Percentiles rank a stretch among this genome's conserved stretches.
phyloP scores from a whole-genome alignment of 2,888 invertebrate species.

The Eucriotettix oculatus region DNA sequence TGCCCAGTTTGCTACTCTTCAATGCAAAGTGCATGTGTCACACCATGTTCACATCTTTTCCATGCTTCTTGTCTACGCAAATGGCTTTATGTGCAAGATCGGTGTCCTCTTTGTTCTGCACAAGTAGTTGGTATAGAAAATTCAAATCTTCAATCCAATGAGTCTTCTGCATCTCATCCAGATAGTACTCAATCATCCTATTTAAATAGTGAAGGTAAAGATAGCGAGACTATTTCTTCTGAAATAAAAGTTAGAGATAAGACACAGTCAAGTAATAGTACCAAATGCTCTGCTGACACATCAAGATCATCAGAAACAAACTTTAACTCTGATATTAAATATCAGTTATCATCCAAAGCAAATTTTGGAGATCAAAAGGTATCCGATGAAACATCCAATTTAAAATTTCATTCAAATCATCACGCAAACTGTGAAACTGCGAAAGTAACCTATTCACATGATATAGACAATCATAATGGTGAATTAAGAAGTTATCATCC shows the following conservation, averaged over 20 bases:
- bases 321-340: too few relatives aligned
- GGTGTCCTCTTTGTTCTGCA: slow-evolving; percentile 30
- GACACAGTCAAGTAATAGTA: too few relatives aligned
- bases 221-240: background rate
- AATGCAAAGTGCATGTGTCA: slow-evolving; percentile 43
- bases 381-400: too few relatives aligned
- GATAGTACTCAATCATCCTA: background rate
- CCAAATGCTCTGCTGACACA: too few relatives aligned
- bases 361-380: too few relatives aligned
- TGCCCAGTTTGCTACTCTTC: slow-evolving; percentile 35
- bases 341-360: too few relatives aligned
- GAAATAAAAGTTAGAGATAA: background rate
- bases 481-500: too few relatives aligned
- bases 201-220: background rate
- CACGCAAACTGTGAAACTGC: too few relatives aligned
- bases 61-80: slow-evolving; percentile 32
- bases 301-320: too few relatives aligned
- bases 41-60: slow-evolving; percentile 32
- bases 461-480: too few relatives aligned
- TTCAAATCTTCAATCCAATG: background rate
- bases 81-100: slow-evolving; percentile 36
- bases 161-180: background rate
- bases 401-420: too few relatives aligned
- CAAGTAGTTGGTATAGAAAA: background rate
- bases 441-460: too few relatives aligned